A percentile compares a stretch with the other conserved stretches of the same genome.
Conservation (phyloP, 1,140 invertebrate species). For the Drosophila varians region DNA sequence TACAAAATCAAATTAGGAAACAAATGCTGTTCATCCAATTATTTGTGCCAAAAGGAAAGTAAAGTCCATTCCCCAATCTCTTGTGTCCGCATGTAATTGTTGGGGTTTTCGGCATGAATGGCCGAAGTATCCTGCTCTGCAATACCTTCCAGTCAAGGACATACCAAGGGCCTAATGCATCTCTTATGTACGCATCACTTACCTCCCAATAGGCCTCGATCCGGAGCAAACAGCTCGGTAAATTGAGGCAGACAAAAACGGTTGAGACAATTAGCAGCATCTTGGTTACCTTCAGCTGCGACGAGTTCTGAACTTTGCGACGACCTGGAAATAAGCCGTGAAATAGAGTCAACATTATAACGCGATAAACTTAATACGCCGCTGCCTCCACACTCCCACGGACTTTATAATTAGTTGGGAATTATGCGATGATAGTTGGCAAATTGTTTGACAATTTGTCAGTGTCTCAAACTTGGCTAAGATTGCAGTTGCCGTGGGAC, state of each 20-base stretch:
- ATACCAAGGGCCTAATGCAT: neutral
- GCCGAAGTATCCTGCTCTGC: neutral
- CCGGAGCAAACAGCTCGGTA: constrained; percentile 89
- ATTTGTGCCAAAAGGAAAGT: neutral
- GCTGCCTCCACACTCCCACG: neutral
- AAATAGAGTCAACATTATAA: neutral
- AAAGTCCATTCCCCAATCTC: neutral
- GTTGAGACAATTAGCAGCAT: constrained; percentile 92
- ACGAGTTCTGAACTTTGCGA: constrained; percentile 83
- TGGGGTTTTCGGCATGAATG: neutral
- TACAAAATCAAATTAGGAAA: neutral
- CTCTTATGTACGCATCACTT: constrained; percentile 54
- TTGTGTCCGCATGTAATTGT: neutral
- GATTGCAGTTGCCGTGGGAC: constrained; percentile 12
- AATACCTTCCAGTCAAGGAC: neutral
- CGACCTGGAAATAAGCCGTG: constrained; percentile 47
- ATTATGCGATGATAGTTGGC: constrained; percentile 33
- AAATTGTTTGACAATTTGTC: constrained; percentile 45
- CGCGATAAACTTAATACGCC: constrained; percentile 7
- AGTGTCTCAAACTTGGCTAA: constrained; percentile 37
- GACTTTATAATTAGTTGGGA: constrained; percentile 42
- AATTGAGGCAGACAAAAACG: constrained; percentile 91
- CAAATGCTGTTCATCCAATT: neutral
- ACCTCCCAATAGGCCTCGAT: constrained; percentile 86
- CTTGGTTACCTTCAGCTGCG: constrained; percentile 90